Evolutionary conservation across 2,888 invertebrate genomes (phyloP).

Genomic region (Luperina nickerlii): DNA sequence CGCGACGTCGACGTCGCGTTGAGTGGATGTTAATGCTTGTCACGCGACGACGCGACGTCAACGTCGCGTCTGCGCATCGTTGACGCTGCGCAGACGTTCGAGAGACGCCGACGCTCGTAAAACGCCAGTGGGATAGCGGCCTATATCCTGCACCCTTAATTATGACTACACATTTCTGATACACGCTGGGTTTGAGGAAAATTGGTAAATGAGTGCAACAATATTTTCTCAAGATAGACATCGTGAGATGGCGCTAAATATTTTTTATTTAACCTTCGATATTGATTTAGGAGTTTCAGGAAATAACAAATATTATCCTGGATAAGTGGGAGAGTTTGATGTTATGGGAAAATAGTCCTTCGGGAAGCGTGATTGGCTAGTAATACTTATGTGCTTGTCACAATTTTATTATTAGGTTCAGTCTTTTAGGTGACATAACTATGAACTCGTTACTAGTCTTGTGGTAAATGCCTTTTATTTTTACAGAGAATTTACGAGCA

Average conservation of each 20-base stretch:
- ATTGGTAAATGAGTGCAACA: conserved; percentile 39
- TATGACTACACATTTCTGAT: not conserved
- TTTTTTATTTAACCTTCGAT: conserved; percentile 46
- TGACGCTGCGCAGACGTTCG: too few relatives aligned
- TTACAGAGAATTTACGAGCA: not conserved
- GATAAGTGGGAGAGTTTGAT: conserved; percentile 24
- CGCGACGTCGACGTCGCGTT: too few relatives aligned
- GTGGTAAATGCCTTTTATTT: not conserved
- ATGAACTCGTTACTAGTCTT: too few relatives aligned
- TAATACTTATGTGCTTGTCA: not conserved
- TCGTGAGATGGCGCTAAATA: conserved; percentile 29
- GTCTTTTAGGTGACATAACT: too few relatives aligned
- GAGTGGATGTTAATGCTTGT: too few relatives aligned
- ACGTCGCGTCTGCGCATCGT: too few relatives aligned
- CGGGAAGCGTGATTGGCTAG: not conserved
- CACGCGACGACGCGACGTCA: too few relatives aligned
- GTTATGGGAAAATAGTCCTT: conserved; percentile 17
- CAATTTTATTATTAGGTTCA: not conserved
- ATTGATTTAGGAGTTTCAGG: conserved; percentile 47
- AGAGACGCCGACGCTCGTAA: too few relatives aligned
- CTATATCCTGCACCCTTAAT: not conserved
- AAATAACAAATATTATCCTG: conserved; percentile 50
- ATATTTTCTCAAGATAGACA: conserved; percentile 41
- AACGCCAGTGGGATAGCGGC: too few relatives aligned
- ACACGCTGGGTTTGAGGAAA: not conserved